Percentiles rank a stretch among this genome's conserved stretches.
These are phyloP conservation scores for Chionoecetes opilio DNA, from an alignment of 1,140 invertebrate genomes.

Conservation along the genomic window DNA sequence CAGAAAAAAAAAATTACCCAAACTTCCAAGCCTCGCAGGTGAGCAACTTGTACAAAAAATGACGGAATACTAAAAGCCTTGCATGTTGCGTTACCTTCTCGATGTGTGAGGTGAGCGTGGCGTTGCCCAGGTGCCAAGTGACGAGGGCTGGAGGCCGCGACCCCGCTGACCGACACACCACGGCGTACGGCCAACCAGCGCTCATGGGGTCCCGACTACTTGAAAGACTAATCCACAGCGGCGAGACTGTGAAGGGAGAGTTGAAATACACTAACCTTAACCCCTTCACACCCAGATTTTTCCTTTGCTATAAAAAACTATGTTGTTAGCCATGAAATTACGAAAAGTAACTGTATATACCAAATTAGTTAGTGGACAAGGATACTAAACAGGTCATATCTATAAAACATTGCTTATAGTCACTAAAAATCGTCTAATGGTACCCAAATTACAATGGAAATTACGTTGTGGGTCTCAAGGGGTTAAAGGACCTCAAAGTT, in stretches of 20 bases:
- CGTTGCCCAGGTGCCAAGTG: slow-evolving; percentile 56
- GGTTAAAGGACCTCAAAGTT: too few species aligned
- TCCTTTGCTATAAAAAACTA: too few species aligned
- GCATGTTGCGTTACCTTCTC: slow-evolving; percentile 35
- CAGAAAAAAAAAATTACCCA: not conserved
- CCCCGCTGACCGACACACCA: slow-evolving; percentile 58
- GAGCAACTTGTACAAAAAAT: not conserved
- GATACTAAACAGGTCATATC: too few species aligned
- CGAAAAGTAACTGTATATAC: too few species aligned
- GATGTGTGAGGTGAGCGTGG: slow-evolving; percentile 37
- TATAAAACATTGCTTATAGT: too few species aligned
- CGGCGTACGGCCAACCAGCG: slow-evolving; percentile 56
- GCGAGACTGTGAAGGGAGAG: slow-evolving; percentile 40
- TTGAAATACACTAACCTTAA: too few species aligned
- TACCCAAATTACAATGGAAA: too few species aligned
- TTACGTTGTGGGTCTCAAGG: too few species aligned
- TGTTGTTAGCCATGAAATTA: too few species aligned
- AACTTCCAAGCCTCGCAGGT: not conserved
- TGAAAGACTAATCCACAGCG: slow-evolving; percentile 48
- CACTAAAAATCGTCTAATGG: too few species aligned
- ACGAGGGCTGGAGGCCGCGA: slow-evolving; percentile 41
- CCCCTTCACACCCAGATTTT: too few species aligned
- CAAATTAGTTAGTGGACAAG: too few species aligned
- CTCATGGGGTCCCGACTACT: slow-evolving; percentile 58
- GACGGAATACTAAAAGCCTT: not conserved